Evolutionary conservation across 2,797 vertebrate genomes (phyloP).

Genomic region (Sarcophilus harrisii): DNA sequence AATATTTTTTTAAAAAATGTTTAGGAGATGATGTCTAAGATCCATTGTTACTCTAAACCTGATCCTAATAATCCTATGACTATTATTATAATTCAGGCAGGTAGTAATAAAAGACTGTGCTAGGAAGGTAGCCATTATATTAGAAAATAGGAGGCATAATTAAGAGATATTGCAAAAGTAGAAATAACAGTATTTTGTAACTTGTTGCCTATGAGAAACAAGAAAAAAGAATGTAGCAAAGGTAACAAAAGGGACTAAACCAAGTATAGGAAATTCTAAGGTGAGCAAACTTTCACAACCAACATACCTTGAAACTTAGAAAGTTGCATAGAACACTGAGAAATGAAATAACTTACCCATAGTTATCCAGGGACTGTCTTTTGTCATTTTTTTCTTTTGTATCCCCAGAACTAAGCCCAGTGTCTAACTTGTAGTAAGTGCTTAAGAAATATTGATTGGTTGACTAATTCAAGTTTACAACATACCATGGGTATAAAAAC

Average conservation of each 20-base stretch:
- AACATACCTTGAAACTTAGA: not conserved
- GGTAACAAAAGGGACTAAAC: not conserved
- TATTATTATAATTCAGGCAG: not conserved
- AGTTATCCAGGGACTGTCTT: not conserved
- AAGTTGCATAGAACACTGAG: not conserved
- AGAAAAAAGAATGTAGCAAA: not conserved
- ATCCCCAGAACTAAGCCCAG: not conserved
- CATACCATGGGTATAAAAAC: not conserved
- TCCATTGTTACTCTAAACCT: not conserved
- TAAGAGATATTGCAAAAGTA: not conserved
- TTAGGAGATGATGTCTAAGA: not conserved
- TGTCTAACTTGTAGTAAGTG: not conserved
- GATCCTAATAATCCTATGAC: not conserved
- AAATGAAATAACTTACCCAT: not conserved
- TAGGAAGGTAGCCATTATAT: not conserved
- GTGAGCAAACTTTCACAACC: not conserved
- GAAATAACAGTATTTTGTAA: not conserved
- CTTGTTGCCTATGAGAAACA: not conserved
- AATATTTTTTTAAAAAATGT: not conserved
- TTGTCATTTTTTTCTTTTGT: not conserved
- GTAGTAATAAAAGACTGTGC: not conserved
- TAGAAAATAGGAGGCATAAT: not conserved
- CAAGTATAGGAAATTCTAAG: not conserved
- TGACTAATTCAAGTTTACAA: not conserved
- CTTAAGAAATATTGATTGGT: not conserved